Evolutionary conservation across 2,113 vertebrate species (phyloP), one percentile per base, ranked within the genome.

Genomic region (Rana temporaria): DNA sequence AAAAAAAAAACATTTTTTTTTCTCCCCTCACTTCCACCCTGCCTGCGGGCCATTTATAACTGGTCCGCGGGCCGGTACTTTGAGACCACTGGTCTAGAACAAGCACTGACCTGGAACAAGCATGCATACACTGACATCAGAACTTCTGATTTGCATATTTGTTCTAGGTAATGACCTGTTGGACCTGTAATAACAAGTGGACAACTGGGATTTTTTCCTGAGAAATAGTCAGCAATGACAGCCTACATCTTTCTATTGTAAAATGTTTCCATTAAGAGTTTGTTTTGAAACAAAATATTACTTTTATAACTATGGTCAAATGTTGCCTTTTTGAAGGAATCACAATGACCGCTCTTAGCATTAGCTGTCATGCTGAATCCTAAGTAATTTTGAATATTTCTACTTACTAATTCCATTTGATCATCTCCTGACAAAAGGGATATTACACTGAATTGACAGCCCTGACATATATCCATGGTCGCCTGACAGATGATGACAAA

Each of bases 331-430:
- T 69, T 70, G 22, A 14, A 80, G 20, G 66, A 55, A 62, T 70
- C 11, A 71, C 71, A 59, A 71, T 71, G 67, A 62, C 78, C 34
- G 53, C 78, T 79, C 55, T 60, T 59, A 60, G 55, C 65, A 60
- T 42, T 79, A 60, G 5, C 65, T 81, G 78, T 71, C 78, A 71
- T 62, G 16, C 42, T 52, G 55, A 81, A 81, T 71, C 16, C 38
- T 68, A 65, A 65, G 59, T 81, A 65, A 34, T 81, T 73, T 71
- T 26, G 26, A 42, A 82, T 82, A 66, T 74, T 74, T 64, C 79
- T 71, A 65, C 79, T 82, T 74, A 34, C 70, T 82, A 82, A 82
- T 82, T 55, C 79, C n/a, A 56, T 48, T 73, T 82, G 59, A 82
- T 74, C 52, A 65, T 82, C 30, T 82, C 52, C 69, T 82, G 79